A percentile compares a stretch with the other conserved stretches of the same genome.
Conservation (phyloP, 2,888 invertebrate species). For the Eurytoma adleriae region DNA sequence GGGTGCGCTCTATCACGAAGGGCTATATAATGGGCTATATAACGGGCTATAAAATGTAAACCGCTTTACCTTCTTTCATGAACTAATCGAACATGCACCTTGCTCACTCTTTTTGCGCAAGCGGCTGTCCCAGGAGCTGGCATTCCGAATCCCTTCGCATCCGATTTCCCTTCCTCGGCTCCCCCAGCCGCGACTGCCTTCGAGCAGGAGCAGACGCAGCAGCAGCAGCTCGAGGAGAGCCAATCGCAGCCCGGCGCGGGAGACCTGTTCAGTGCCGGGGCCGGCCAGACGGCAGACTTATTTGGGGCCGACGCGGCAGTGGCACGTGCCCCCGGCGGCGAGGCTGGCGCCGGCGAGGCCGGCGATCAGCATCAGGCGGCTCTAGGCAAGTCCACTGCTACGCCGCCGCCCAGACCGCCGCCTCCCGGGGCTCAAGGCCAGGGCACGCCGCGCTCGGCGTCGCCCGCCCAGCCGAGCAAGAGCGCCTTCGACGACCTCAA, state of each 20-base stretch:
- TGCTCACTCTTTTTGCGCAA: conserved; percentile 76
- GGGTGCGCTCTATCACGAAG: conserved; percentile 18
- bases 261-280: conserved; percentile 69
- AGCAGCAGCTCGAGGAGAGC: conserved; percentile 57
- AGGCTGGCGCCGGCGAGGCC: conserved; percentile 62
- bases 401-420: conserved; percentile 76
- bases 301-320: conserved; percentile 73
- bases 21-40: not conserved
- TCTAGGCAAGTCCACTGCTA: conserved; percentile 69
- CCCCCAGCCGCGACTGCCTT: conserved; percentile 46
- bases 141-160: conserved; percentile 82
- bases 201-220: conserved; percentile 34
- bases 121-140: conserved; percentile 77
- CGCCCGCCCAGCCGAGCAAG: conserved; percentile 76
- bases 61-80: conserved; percentile 27
- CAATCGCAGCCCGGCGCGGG: conserved; percentile 61
- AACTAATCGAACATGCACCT: conserved; percentile 62
- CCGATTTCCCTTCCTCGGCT: conserved; percentile 76
- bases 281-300: conserved; percentile 71
- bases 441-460: conserved; percentile 72
- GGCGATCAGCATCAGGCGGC: conserved; percentile 59
- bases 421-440: conserved; percentile 67
- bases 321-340: conserved; percentile 61
- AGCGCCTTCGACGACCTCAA: conserved; percentile 84
- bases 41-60: not conserved